Evolutionary conservation across 2,888 invertebrate species (phyloP).

Genomic region (Bhutanitis thaidina): DNA sequence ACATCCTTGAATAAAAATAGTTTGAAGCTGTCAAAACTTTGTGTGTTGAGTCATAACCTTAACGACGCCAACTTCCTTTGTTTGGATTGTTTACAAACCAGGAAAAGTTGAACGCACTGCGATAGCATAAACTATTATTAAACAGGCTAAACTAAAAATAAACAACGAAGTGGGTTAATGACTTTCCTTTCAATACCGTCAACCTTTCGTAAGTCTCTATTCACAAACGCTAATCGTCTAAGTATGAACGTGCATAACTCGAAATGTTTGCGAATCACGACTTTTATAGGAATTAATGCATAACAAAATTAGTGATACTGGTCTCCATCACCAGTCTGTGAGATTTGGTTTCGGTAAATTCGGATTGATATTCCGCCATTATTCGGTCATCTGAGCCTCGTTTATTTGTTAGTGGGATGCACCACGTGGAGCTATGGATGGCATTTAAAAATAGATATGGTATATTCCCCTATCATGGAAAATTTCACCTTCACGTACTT

Average conservation of each 20-base stretch:
- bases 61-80: conserved; percentile 20
- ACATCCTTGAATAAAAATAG: conserved; percentile 19
- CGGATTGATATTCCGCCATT: too few species aligned
- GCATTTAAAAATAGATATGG: too few species aligned
- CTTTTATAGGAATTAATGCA: too few species aligned
- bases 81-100: conserved; percentile 23
- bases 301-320: too few species aligned
- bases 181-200: conserved; percentile 49
- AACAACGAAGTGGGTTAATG: conserved; percentile 63
- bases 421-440: too few species aligned
- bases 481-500: too few species aligned
- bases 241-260: conserved; percentile 4
- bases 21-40: conserved; percentile 15
- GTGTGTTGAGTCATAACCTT: conserved; percentile 14
- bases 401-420: too few species aligned
- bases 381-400: too few species aligned
- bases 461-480: too few species aligned
- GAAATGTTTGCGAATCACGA: background rate
- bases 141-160: conserved; percentile 58
- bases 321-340: too few species aligned
- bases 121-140: conserved; percentile 27
- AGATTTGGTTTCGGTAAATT: too few species aligned
- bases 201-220: conserved; percentile 29
- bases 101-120: conserved; percentile 26
- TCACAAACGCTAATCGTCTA: conserved; percentile 6